phyloP scores from a whole-genome alignment of 2,888 invertebrate genomes.

The Scaptodrosophila latifasciaeformis region DNA sequence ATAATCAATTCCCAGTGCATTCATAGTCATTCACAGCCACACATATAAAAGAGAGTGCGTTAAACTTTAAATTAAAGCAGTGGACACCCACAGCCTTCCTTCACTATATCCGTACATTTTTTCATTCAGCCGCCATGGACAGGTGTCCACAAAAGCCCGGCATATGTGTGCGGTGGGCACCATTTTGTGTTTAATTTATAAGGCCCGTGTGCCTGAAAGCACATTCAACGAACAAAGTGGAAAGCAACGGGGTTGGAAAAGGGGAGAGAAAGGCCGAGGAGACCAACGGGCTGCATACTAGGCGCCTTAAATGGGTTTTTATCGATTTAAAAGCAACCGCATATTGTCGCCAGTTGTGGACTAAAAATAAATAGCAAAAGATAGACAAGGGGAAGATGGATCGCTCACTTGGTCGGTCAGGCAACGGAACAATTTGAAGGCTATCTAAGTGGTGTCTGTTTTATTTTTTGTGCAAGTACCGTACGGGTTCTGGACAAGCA shows the following conservation, averaged over 20 bases:
- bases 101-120: conserved; percentile 31
- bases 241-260: too few relatives aligned
- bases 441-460: not conserved
- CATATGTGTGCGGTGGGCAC: conserved; percentile 25
- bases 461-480: too few relatives aligned
- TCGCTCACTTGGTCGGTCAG: conserved; percentile 1
- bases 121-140: conserved; percentile 31
- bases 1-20: not conserved
- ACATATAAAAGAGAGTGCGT: conserved; percentile 22
- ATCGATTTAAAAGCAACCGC: conserved; percentile 60
- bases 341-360: conserved; percentile 29
- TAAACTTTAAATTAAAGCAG: conserved; percentile 51
- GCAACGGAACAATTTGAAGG: conserved; percentile 3
- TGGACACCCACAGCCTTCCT: conserved; percentile 12
- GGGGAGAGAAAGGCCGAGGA: conserved; percentile 30
- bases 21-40: conserved; percentile 2
- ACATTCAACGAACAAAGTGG: not conserved
- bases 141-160: not conserved
- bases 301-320: conserved; percentile 59
- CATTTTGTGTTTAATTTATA: conserved; percentile 60
- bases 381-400: conserved; percentile 19
- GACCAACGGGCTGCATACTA: conserved; percentile 20
- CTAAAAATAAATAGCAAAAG: conserved; percentile 58
- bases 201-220: conserved; percentile 46
- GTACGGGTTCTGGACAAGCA: too few relatives aligned